Base-by-base conservation (phyloP, 1,140 invertebrate genomes). In the Pemphigus obesinymphae region DNA sequence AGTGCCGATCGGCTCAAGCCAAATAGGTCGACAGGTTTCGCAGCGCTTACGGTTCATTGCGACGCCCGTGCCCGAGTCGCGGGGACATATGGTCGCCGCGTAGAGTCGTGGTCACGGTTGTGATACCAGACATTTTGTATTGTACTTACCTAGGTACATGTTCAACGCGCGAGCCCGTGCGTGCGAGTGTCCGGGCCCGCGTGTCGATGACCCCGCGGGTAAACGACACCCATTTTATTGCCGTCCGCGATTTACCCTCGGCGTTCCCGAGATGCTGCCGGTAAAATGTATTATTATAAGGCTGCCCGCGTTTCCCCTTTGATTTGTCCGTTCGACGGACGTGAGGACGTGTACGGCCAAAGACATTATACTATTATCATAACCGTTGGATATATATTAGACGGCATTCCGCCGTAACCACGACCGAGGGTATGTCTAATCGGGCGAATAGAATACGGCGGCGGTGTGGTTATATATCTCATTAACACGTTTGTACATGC, bases 181-280 rank as follows among this genome's bases (percentile, higher is more conserved):
- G 68, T 3, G 23, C 1, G n/a, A 23, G 50, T 15, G 50, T 26
- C 53, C 53, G 53, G 53, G n/a, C n/a, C n/a, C n/a, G n/a, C 37
- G 50, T 78, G 75, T 78, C 75, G 34, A 78, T 78, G 75, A 78
- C 48, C 75, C 31, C 53, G 13, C 45, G 26, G 72, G 75, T 78
- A 53, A 58, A 78, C n/a, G 75, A 78, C 50, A 78, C 53, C 53
- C 50, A 66, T 23, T 23, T n/a, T n/a, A n/a, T n/a, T n/a, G 23
- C 70, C 66, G 34, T 40, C 31, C 7, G 34, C 75, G 3, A 58
- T 58, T 58, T 78, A 78, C 75, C 75, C 75, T 40, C 31, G 20
- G 45, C 37, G n/a, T 37, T 6, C 8, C 3, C 34, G 29, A 20
- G 13, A 8, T 1, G 63, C 11, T 17, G 6, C 31, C 63, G 29